Percentiles rank a stretch among this genome's conserved stretches.
These are phyloP conservation scores for Plumapathes pennacea DNA, from an alignment of 92 coral and sea anemone genomes.

Conservation along the genomic window DNA sequence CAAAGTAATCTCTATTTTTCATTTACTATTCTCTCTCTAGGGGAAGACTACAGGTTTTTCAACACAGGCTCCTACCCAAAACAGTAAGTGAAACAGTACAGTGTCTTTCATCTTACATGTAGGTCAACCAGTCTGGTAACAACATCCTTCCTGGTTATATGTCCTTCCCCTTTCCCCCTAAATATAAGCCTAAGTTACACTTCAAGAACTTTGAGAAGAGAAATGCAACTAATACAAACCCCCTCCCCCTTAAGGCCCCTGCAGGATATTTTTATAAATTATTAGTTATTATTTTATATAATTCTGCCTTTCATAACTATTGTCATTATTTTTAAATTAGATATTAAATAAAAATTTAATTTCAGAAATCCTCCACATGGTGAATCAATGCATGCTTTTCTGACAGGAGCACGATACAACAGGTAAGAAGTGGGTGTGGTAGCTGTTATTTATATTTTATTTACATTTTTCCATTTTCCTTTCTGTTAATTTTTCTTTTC, in stretches of 20 bases:
- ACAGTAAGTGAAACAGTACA: slow-evolving; percentile 83
- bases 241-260: too few relatives aligned
- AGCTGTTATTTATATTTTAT: neutral
- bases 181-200: too few relatives aligned
- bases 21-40: slow-evolving; percentile 31
- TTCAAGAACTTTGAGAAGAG: too few relatives aligned
- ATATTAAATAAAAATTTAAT: neutral
- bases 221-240: too few relatives aligned
- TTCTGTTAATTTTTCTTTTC: neutral
- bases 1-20: neutral
- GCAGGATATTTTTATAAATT: too few relatives aligned
- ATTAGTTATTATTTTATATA: neutral
- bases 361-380: slow-evolving; percentile 84
- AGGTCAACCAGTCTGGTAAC: too few relatives aligned
- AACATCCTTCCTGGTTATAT: too few relatives aligned
- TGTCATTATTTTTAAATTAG: too few relatives aligned
- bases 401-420: slow-evolving; percentile 97
- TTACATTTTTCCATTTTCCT: neutral
- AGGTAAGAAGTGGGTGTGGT: slow-evolving; percentile 41
- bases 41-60: slow-evolving; percentile 83
- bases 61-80: slow-evolving; percentile 58
- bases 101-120: too few relatives aligned
- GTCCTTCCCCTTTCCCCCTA: too few relatives aligned
- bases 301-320: neutral
- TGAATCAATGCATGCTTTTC: slow-evolving; percentile 83